Percentiles rank a stretch among this genome's conserved stretches.
These are phyloP conservation scores for Phenganax stokvisi DNA, from an alignment of 92 coral and sea anemone genomes.

Conservation along the genomic window DNA sequence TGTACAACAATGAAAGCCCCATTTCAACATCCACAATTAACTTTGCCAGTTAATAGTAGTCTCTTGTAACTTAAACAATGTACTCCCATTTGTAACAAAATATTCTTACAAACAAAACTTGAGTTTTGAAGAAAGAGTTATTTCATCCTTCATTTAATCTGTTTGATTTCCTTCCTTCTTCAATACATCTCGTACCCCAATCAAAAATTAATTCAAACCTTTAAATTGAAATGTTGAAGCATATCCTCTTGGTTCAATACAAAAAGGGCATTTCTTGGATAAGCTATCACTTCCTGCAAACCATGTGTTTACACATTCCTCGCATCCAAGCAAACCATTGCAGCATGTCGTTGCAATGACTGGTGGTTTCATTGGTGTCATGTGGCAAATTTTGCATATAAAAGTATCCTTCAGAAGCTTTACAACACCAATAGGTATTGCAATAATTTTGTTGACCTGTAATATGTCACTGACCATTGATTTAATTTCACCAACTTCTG, in stretches of 20 bases:
- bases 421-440: slow-evolving; percentile 55
- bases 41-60: not conserved
- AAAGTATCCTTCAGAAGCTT: slow-evolving; percentile 59
- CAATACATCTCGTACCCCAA: slow-evolving; percentile 36
- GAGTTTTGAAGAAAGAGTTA: slow-evolving; percentile 10
- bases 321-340: slow-evolving; percentile 55
- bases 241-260: slow-evolving; percentile 61
- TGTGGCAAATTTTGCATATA: slow-evolving; percentile 57
- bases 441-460: slow-evolving; percentile 48
- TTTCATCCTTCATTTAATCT: not conserved
- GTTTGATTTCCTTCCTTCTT: not conserved
- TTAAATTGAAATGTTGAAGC: slow-evolving; percentile 57
- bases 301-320: slow-evolving; percentile 57
- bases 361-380: slow-evolving; percentile 53
- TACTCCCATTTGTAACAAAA: slow-evolving; percentile 11
- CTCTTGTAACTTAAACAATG: not conserved
- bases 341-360: slow-evolving; percentile 60
- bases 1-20: too few relatives aligned
- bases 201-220: slow-evolving; percentile 54
- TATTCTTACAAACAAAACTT: slow-evolving; percentile 2
- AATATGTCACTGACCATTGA: slow-evolving; percentile 51
- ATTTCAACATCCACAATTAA: not conserved
- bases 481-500: slow-evolving; percentile 43
- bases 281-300: slow-evolving; percentile 52
- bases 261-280: slow-evolving; percentile 59